Evolutionary conservation across 2,888 invertebrate genomes (phyloP).

Genomic region (Pandemis cinnamomeana): DNA sequence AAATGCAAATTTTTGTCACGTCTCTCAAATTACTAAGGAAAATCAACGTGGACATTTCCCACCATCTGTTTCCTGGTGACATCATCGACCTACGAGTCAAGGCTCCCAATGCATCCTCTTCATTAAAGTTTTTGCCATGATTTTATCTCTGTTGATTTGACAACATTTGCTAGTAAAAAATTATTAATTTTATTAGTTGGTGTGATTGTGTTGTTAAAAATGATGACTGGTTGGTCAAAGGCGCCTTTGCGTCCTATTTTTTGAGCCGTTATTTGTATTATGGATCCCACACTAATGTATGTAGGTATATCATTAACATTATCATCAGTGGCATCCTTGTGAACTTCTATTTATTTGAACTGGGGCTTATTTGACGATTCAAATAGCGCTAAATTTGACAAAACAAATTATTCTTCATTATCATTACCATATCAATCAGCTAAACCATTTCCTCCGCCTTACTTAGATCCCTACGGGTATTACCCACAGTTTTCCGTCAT

Average conservation of each 20-base stretch:
- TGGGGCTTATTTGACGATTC: too few relatives aligned
- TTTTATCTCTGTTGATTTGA: slow-evolving; percentile 39
- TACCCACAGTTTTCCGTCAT: too few relatives aligned
- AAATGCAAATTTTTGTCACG: slow-evolving; percentile 40
- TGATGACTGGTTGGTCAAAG: not conserved
- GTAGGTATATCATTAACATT: not conserved
- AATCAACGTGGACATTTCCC: slow-evolving; percentile 37
- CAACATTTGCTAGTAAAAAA: slow-evolving; percentile 36
- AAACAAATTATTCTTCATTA: too few relatives aligned
- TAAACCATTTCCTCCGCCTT: too few relatives aligned
- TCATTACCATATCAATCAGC: too few relatives aligned
- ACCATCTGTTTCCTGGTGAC: slow-evolving; percentile 38
- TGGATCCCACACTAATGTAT: not conserved
- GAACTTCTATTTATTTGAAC: too few relatives aligned
- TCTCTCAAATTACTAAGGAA: slow-evolving; percentile 22
- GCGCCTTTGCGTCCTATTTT: not conserved
- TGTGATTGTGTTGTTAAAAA: slow-evolving; percentile 8
- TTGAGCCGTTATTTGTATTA: not conserved
- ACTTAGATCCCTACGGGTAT: too few relatives aligned
- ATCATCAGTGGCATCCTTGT: not conserved
- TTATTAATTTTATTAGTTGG: not conserved
- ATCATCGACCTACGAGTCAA: slow-evolving; percentile 39
- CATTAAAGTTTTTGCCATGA: slow-evolving; percentile 37
- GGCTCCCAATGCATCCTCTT: slow-evolving; percentile 38
- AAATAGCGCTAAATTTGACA: too few relatives aligned